Evolutionary conservation across 2,113 vertebrate genomes (phyloP).

Genomic region (Serranochromis macrocephalus): DNA sequence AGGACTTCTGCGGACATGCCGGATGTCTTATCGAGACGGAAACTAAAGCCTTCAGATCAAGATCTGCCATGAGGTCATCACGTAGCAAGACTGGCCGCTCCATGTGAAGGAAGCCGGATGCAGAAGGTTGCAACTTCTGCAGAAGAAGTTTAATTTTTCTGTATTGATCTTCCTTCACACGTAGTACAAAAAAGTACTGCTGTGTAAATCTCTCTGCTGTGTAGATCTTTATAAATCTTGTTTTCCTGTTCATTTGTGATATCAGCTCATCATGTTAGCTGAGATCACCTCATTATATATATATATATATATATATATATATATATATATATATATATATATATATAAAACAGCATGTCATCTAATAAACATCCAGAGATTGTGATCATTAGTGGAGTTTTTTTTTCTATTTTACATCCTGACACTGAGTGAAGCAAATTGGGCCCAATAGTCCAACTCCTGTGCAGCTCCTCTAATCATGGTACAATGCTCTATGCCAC

Average conservation of each 20-base stretch:
- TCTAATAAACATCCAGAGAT: conserved; percentile 27
- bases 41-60: conserved; percentile 58
- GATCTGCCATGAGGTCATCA: conserved; percentile 50
- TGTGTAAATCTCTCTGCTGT: background rate
- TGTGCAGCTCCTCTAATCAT: conserved; percentile 20
- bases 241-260: background rate
- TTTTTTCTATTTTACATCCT: background rate
- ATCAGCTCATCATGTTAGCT: background rate
- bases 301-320: background rate
- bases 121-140: background rate
- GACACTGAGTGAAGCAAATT: background rate
- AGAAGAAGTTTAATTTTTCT: background rate
- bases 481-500: background rate
- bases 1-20: conserved; percentile 71
- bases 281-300: background rate
- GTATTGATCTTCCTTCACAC: background rate
- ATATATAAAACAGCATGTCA: background rate
- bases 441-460: background rate
- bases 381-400: background rate
- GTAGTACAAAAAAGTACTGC: background rate
- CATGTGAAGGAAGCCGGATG: background rate
- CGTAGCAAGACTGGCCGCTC: background rate
- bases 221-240: background rate
- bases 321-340: background rate
- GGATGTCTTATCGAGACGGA: conserved; percentile 63